Conservation (phyloP, 1,140 invertebrate genomes). For the Nasonia vitripennis region DNA sequence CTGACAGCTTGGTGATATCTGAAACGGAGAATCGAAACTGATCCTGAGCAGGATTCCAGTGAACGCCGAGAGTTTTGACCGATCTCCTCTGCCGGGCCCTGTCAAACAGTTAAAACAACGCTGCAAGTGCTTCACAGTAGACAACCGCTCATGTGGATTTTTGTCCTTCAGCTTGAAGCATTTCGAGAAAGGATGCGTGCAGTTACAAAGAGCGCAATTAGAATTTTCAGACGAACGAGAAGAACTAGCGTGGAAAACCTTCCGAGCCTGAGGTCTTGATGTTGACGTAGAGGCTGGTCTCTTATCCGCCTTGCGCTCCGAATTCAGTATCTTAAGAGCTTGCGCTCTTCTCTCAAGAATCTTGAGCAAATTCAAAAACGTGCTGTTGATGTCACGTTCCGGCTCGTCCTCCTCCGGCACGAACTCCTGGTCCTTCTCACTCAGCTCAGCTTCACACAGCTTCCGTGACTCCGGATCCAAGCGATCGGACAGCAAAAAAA, state of each 20-base stretch:
- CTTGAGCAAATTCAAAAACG: not conserved
- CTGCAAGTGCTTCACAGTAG: not conserved
- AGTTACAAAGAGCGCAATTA: not conserved
- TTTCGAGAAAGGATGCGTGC: no score
- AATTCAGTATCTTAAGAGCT: not conserved
- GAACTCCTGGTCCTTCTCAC: no score
- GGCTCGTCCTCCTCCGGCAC: no score
- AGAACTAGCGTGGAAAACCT: not conserved
- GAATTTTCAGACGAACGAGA: not conserved
- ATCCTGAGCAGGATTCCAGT: conserved; percentile 21
- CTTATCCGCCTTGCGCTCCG: not conserved
- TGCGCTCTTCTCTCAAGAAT: not conserved
- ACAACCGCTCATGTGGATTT: not conserved
- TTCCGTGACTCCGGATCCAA: no score
- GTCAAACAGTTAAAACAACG: not conserved
- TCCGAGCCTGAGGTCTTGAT: not conserved
- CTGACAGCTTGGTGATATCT: not conserved
- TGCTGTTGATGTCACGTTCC: no score
- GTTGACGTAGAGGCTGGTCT: not conserved
- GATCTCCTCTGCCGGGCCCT: not conserved
- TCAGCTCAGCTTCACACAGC: no score
- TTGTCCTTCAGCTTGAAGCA: no score
- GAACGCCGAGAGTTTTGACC: conserved; percentile 33
- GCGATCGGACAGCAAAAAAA: not conserved
- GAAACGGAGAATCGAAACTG: conserved; percentile 11